Evolutionary conservation across 2,888 invertebrate genomes (phyloP).

Genomic region (Nineta flava): DNA sequence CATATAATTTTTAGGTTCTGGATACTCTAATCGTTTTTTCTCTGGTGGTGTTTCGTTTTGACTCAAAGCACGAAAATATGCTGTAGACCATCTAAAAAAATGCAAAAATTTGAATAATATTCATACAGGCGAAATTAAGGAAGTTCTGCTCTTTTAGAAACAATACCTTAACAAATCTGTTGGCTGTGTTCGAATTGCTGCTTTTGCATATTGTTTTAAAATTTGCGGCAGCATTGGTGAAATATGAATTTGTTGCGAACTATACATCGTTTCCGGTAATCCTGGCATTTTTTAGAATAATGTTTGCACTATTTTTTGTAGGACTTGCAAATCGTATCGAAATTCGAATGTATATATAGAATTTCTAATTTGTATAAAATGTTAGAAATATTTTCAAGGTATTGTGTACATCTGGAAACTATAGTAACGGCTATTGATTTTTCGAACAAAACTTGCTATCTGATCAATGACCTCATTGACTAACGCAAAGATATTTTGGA

Average conservation of each 20-base stretch:
- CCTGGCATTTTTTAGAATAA: constrained; percentile 34
- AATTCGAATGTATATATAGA: not conserved
- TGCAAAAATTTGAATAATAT: not conserved
- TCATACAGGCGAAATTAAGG: not conserved
- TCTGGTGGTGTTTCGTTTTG: constrained; percentile 65
- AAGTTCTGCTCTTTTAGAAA: too few relatives aligned
- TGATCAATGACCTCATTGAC: too few relatives aligned
- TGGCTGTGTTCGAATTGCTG: constrained; percentile 81
- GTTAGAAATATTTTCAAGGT: not conserved
- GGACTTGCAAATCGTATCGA: too few relatives aligned
- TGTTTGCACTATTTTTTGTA: too few relatives aligned
- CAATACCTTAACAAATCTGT: constrained; percentile 51
- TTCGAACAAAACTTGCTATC: too few relatives aligned
- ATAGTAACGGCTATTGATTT: not conserved
- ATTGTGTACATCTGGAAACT: not conserved
- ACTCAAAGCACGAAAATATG: constrained; percentile 65
- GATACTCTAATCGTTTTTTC: constrained; percentile 61
- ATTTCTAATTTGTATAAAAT: not conserved
- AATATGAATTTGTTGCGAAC: constrained; percentile 67
- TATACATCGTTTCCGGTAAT: constrained; percentile 55
- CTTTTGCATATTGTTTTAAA: constrained; percentile 76
- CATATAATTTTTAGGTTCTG: constrained; percentile 47
- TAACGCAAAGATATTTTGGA: too few relatives aligned
- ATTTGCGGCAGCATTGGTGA: constrained; percentile 71
- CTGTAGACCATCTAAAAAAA: constrained; percentile 54